phyloP scores from a whole-genome alignment of 2,888 invertebrate species.

The Glyphotaelius pellucidus region DNA sequence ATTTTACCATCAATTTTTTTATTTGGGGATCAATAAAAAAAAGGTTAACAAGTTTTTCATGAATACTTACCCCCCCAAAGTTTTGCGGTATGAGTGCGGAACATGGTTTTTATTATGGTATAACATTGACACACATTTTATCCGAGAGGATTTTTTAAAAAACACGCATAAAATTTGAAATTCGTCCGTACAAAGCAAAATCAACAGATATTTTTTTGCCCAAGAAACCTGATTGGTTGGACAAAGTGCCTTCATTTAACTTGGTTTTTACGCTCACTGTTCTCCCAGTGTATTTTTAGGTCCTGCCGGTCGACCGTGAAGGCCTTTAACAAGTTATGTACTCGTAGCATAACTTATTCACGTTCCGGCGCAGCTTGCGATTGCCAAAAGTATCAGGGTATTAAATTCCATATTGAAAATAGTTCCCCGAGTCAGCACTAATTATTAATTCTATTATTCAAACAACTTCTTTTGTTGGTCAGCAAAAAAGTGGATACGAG shows the following conservation, averaged over 20 bases:
- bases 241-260: neutral
- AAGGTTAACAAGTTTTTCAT: no score
- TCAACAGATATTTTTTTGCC: no score
- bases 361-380: constrained; percentile 5
- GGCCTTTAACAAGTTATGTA: constrained; percentile 27
- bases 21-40: no score
- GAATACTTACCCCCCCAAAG: no score
- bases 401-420: constrained; percentile 2
- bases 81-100: no score
- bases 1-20: no score
- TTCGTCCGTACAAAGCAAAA: no score
- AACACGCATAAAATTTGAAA: no score
- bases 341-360: constrained; percentile 15
- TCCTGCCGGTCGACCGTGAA: constrained; percentile 3
- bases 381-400: neutral
- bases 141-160: no score
- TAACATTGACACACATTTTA: no score
- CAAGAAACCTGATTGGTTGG: neutral
- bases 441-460: neutral
- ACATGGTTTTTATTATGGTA: no score
- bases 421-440: neutral
- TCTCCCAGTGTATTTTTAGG: neutral
- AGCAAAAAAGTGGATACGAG: neutral
- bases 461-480: neutral
- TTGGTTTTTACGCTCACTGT: neutral